These are phyloP conservation scores for Syritta pipiens DNA, from an alignment of 2,888 invertebrate genomes.

Conservation along the genomic window DNA sequence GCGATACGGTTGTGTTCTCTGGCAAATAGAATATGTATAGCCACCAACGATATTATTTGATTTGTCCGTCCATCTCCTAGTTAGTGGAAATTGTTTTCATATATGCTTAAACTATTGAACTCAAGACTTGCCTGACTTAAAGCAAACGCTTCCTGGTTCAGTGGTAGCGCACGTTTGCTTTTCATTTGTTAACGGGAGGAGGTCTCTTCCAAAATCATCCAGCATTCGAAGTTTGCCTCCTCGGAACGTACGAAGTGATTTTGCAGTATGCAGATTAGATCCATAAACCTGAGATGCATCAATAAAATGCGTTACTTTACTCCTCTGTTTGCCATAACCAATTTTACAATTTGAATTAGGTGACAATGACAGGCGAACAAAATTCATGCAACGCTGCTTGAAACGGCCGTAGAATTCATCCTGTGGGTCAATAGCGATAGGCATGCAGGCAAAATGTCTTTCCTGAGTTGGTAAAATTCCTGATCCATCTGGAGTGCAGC, in stretches of 20 bases:
- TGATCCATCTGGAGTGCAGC: conserved; percentile 84
- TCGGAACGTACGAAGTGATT: conserved; percentile 82
- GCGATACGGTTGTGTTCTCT: conserved; percentile 91
- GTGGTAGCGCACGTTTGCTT: conserved; percentile 83
- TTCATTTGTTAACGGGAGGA: conserved; percentile 84
- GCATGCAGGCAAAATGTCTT: conserved; percentile 85
- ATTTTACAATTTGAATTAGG: conserved; percentile 84
- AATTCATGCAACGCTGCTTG: conserved; percentile 85
- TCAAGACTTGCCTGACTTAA: conserved; percentile 77
- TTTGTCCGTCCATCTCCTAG: conserved; percentile 88
- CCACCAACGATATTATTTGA: conserved; percentile 87
- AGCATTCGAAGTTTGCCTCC: conserved; percentile 84
- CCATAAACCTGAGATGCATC: conserved; percentile 90
- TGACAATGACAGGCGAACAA: conserved; percentile 85
- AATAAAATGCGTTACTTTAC: conserved; percentile 84
- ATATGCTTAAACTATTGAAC: background rate
- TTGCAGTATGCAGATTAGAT: conserved; percentile 82
- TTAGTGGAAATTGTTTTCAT: background rate
- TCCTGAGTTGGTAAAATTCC: conserved; percentile 80
- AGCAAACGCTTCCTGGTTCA: conserved; percentile 83
- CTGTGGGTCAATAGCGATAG: conserved; percentile 82
- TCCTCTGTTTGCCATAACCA: conserved; percentile 86
- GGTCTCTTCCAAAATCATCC: conserved; percentile 83
- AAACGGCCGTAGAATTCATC: conserved; percentile 83
- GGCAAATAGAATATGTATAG: conserved; percentile 86